Evolutionary conservation across 53 echinoderm and acorn worm species (phyloP), one percentile per base, ranked within the genome.

Genomic region (Luidia sarsii): DNA sequence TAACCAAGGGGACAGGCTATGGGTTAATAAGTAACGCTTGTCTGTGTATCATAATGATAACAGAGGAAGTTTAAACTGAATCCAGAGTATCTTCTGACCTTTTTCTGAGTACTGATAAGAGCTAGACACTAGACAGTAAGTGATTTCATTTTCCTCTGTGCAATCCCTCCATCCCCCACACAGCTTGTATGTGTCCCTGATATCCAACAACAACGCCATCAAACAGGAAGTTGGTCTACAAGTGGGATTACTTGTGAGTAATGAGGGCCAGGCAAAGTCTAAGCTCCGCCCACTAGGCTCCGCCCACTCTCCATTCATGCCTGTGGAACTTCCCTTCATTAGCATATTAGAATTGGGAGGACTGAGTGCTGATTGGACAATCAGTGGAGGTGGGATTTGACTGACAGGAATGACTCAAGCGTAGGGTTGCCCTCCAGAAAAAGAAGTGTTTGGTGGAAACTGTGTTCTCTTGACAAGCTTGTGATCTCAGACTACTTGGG

Each of bases 201-300:
- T 7, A 41, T 7, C 41, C 6, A 41, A 67, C 67, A 67, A 67
- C 45, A 45, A 45, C 67, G 7, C 63, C n/a, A 46, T 61, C 43
- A 45, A 57, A 75, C 77, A 77, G 77, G 77, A 77, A 77, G 77
- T 74, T 21, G 37, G 71, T 34, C 71, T 51, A 33, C 18, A 18
- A 21, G 50, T 19, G 46, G 48, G 77, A 77, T 77, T 60, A 77
- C 36, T 38, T 20, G 38, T 30, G 19, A 31, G 39, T 50, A 33
- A 34, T 20, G 21, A 32, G 41, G 48, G 20, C 30, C 39, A n/a
- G 18, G 48, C 45, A 11, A 43, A 20, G 41, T 11, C 41, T 41
- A 61, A 61, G 61, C 60, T 61, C 60, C 48, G 33, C 61, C 61
- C 62, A 57, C 75, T 41, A 57, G 41, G 57, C 56, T 57, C 56